Percentiles rank a stretch among this genome's conserved stretches.
phyloP scores from a whole-genome alignment of 2,888 invertebrate species.

The Brachylomia viminalis region DNA sequence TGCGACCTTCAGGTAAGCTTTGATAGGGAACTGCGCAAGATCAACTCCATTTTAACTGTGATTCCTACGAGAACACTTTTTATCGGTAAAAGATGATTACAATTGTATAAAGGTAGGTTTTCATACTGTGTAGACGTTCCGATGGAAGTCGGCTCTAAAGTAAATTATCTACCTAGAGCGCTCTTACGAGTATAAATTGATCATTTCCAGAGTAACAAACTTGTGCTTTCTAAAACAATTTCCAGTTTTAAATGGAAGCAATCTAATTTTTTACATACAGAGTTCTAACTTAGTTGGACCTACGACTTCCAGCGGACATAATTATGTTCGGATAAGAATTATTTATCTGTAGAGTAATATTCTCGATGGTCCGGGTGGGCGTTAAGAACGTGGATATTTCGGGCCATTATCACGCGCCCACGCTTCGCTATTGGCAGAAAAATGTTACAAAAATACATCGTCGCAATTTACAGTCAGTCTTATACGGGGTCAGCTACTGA shows the following conservation, averaged over 20 bases:
- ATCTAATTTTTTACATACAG: slow-evolving; percentile 33
- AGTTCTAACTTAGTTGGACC: slow-evolving; percentile 33
- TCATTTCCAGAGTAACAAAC: slow-evolving; percentile 54
- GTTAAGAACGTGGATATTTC: slow-evolving; percentile 86
- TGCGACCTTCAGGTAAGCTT: slow-evolving; percentile 67
- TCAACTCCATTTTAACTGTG: slow-evolving; percentile 27
- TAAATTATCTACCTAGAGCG: slow-evolving; percentile 38
- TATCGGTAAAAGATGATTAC: slow-evolving; percentile 27
- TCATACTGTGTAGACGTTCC: slow-evolving; percentile 10
- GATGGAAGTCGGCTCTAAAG: slow-evolving; percentile 32
- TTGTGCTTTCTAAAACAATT: slow-evolving; percentile 56
- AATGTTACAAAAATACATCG: slow-evolving; percentile 85
- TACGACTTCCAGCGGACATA: slow-evolving; percentile 51
- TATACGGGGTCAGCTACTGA: slow-evolving; percentile 78
- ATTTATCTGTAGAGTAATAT: slow-evolving; percentile 83
- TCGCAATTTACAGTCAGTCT: slow-evolving; percentile 79
- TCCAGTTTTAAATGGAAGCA: slow-evolving; percentile 47
- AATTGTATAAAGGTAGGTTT: not conserved
- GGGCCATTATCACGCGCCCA: slow-evolving; percentile 86
- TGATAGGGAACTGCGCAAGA: slow-evolving; percentile 60
- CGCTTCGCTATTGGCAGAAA: slow-evolving; percentile 86
- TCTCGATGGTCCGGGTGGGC: slow-evolving; percentile 83
- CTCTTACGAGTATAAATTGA: slow-evolving; percentile 43
- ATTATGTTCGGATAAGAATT: slow-evolving; percentile 71
- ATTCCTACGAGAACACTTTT: slow-evolving; percentile 18